phyloP scores from a whole-genome alignment of 1,140 invertebrate genomes.

The Dendrolimus punctatus region DNA sequence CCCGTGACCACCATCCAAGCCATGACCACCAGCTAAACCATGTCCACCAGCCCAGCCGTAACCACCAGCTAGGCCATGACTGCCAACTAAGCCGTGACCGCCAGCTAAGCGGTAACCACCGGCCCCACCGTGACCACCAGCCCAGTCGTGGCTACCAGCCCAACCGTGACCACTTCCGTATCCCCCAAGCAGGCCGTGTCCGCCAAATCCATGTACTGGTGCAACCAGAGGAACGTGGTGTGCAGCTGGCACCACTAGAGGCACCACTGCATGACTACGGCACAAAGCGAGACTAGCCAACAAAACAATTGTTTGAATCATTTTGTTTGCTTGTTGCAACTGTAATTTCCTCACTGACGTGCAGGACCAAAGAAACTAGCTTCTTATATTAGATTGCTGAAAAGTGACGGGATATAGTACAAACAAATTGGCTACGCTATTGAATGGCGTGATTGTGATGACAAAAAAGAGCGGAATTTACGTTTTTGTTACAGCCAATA shows the following conservation, averaged over 20 bases:
- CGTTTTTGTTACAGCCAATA: neutral
- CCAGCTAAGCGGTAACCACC: neutral
- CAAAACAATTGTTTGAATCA: slow-evolving; percentile 32
- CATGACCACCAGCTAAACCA: slow-evolving; percentile 9
- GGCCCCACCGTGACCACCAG: neutral
- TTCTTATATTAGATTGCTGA: slow-evolving; percentile 49
- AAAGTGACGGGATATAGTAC: slow-evolving; percentile 46
- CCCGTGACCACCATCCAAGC: slow-evolving; percentile 1
- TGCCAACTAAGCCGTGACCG: neutral
- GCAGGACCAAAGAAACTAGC: slow-evolving; percentile 10
- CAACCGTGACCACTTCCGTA: slow-evolving; percentile 6
- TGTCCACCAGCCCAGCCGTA: slow-evolving; percentile 10
- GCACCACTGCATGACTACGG: slow-evolving; percentile 33
- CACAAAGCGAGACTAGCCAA: slow-evolving; percentile 33
- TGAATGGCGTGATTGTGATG: slow-evolving; percentile 34
- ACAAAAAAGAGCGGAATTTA: slow-evolving; percentile 33
- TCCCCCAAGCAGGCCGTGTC: slow-evolving; percentile 6
- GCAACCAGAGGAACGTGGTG: slow-evolving; percentile 22
- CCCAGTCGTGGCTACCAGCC: neutral
- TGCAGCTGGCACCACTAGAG: slow-evolving; percentile 20
- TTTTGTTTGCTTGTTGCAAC: slow-evolving; percentile 18
- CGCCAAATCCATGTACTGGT: slow-evolving; percentile 20
- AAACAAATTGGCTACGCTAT: slow-evolving; percentile 47
- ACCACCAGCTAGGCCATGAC: slow-evolving; percentile 1
- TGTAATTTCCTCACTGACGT: slow-evolving; percentile 24